Evolutionary conservation across 1,140 invertebrate genomes (phyloP).

Genomic region (Anadara kagoshimensis): DNA sequence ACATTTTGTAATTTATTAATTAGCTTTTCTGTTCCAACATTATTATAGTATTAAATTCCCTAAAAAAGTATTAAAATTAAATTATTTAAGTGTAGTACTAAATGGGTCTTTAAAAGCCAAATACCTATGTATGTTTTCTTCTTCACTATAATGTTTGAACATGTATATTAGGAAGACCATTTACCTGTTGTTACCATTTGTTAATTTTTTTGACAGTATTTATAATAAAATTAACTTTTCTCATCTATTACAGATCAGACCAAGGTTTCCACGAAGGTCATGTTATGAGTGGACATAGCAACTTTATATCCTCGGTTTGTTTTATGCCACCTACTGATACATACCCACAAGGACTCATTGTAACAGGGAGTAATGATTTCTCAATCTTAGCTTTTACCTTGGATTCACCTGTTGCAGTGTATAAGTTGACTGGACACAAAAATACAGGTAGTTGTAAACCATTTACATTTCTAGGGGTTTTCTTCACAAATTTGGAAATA

Average conservation of each 20-base stretch:
- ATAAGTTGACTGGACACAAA: slow-evolving; percentile 85
- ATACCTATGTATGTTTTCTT: too few species aligned
- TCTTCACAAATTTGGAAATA: too few species aligned
- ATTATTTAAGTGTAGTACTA: too few species aligned
- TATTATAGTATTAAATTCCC: too few species aligned
- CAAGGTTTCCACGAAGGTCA: slow-evolving; percentile 76
- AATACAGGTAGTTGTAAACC: slow-evolving; percentile 78
- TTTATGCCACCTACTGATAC: slow-evolving; percentile 81
- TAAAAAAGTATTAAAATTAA: too few species aligned
- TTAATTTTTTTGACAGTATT: neutral
- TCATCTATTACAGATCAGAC: slow-evolving; percentile 73
- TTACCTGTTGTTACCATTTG: neutral
- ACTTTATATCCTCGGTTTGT: slow-evolving; percentile 89
- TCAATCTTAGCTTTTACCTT: slow-evolving; percentile 84
- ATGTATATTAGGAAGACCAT: too few species aligned
- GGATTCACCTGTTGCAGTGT: slow-evolving; percentile 77
- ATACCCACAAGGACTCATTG: slow-evolving; percentile 85
- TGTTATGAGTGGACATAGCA: slow-evolving; percentile 86
- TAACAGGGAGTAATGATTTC: slow-evolving; percentile 92
- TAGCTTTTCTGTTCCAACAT: too few species aligned
- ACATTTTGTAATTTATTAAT: too few species aligned
- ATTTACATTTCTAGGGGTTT: too few species aligned
- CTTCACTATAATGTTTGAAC: too few species aligned
- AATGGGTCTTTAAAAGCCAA: too few species aligned
- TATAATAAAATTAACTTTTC: neutral